phyloP scores from a whole-genome alignment of 2,797 vertebrate species.

The Ataeniobius toweri region DNA sequence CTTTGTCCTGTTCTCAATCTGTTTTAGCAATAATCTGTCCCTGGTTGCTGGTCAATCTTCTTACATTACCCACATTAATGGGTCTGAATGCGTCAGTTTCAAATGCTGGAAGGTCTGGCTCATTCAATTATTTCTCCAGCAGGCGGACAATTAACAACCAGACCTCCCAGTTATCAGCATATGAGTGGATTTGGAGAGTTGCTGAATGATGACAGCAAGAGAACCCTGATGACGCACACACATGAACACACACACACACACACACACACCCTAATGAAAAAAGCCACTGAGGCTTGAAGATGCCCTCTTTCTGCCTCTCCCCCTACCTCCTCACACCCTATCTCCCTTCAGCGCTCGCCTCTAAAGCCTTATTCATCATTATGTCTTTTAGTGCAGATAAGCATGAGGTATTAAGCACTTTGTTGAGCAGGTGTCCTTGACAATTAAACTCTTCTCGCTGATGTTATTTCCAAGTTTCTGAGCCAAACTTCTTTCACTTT shows the following conservation, averaged over 20 bases:
- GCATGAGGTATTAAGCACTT: conserved; percentile 44
- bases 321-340: conserved; percentile 23
- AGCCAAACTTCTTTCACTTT: conserved; percentile 8
- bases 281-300: conserved; percentile 69
- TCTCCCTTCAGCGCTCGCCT: conserved; percentile 40
- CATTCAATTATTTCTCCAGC: conserved; percentile 37
- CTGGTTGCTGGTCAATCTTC: neutral
- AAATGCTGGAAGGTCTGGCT: conserved; percentile 22
- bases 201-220: conserved; percentile 28
- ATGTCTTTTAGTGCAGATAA: conserved; percentile 58
- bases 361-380: conserved; percentile 60
- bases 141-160: conserved; percentile 26
- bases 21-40: neutral
- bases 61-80: conserved; percentile 18
- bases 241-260: conserved; percentile 8
- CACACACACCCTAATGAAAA: conserved; percentile 52
- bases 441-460: conserved; percentile 2
- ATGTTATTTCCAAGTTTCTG: conserved; percentile 33
- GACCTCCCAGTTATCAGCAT: conserved; percentile 30
- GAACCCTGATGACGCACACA: conserved; percentile 53
- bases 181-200: conserved; percentile 29
- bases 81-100: conserved; percentile 28
- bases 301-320: conserved; percentile 51
- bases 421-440: conserved; percentile 60
- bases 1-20: neutral